Base-by-base conservation (phyloP, 2,797 vertebrate genomes). In the Ammospiza maritima region DNA sequence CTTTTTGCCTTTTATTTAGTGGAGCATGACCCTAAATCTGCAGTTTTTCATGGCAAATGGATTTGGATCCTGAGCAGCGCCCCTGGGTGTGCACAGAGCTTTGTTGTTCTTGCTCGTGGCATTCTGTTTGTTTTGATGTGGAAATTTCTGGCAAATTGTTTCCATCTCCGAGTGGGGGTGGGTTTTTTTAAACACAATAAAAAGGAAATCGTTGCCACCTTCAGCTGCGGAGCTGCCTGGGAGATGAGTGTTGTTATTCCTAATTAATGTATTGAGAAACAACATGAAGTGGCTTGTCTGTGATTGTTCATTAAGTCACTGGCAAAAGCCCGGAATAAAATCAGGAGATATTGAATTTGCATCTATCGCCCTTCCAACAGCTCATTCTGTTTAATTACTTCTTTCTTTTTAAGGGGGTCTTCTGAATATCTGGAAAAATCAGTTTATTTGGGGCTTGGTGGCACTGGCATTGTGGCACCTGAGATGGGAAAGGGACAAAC, bases 231-330 rank as follows among this genome's bases (percentile, higher is more conserved):
- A 84, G 32, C 47, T 64, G 74, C 44, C 23, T 34, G 74, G 62
- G 87, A 89, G 78, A 69, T 47, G 86, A 86, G 47, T 62, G 81
- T 66, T 4, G 20, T 84, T 83, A 23, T 11, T 81, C 56, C 67
- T 67, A 89, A 93, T 90, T 76, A 89, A 87, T 16, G 64, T 45
- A 74, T 65, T 81, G 90, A 88, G 94, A 56, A 95, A 75, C 86
- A 87, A 92, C 86, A n/a, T 76, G 71, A 89, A 91, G 84, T 29
- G 69, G 54, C 89, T 96, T 85, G 77, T 30, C 89, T 85, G 85
- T 73, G 86, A 85, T 79, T 90, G 85, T 85, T 90, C 91, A 83
- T 85, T 53, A 85, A 92, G 60, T 70, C 75, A 48, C 71, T 73
- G 87, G 81, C 73, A 82, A 82, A 86, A 87, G 32, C 87, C 40